phyloP scores from a whole-genome alignment of 2,888 invertebrate species.

The Drosophila sordidula region DNA sequence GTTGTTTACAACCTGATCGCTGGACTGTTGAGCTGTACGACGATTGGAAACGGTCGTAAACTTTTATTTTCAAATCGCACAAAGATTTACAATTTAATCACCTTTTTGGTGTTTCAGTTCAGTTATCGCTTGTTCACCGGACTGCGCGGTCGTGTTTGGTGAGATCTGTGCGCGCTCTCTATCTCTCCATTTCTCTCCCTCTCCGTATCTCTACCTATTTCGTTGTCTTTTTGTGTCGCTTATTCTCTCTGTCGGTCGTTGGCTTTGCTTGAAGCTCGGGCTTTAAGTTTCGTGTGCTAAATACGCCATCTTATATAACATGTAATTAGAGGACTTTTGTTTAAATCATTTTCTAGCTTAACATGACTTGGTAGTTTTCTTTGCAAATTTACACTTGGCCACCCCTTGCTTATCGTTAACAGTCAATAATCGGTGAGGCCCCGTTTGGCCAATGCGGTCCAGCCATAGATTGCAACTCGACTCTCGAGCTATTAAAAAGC shows the following conservation, averaged over 20 bases:
- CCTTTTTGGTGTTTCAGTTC: conserved; percentile 65
- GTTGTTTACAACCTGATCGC: conserved; percentile 58
- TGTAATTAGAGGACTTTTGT: conserved; percentile 62
- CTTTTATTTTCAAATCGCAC: conserved; percentile 70
- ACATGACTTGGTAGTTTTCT: conserved; percentile 51
- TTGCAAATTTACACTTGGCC: neutral
- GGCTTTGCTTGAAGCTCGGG: conserved; percentile 45
- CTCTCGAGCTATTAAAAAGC: conserved; percentile 39
- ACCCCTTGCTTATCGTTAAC: neutral
- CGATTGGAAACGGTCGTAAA: conserved; percentile 43
- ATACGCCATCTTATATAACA: conserved; percentile 67
- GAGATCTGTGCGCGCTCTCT: conserved; percentile 32
- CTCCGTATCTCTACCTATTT: neutral
- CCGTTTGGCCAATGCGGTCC: conserved; percentile 19
- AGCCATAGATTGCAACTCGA: conserved; percentile 38
- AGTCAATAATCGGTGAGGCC: conserved; percentile 14
- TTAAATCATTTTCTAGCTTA: conserved; percentile 33
- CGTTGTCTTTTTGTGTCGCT: conserved; percentile 18
- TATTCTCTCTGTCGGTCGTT: conserved; percentile 47
- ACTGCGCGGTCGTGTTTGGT: conserved; percentile 63
- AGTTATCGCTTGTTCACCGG: conserved; percentile 72
- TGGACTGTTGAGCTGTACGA: conserved; percentile 20
- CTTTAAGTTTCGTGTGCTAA: conserved; percentile 56
- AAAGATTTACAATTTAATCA: conserved; percentile 71
- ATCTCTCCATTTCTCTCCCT: conserved; percentile 15